These are phyloP conservation scores for Priocnemis perturbator DNA, from an alignment of 2,888 invertebrate species.

Conservation along the genomic window DNA sequence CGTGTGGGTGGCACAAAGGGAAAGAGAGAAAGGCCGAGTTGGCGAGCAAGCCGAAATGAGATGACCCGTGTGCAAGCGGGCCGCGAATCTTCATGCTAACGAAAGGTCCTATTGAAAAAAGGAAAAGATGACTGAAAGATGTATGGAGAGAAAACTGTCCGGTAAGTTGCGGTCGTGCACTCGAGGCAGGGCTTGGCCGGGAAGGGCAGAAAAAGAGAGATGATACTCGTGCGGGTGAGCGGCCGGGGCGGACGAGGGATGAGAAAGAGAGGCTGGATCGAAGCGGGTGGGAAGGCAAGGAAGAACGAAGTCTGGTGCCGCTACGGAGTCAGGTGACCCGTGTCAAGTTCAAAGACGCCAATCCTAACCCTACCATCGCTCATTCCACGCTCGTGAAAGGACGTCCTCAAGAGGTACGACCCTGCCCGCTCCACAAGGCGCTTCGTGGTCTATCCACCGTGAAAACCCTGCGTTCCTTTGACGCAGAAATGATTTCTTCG, in stretches of 20 bases:
- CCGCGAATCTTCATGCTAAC: too few relatives aligned
- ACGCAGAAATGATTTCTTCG: conserved; percentile 63
- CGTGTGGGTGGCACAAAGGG: too few relatives aligned
- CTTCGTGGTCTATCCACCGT: conserved; percentile 62
- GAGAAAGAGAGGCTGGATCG: conserved; percentile 11
- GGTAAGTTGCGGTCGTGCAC: conserved; percentile 6
- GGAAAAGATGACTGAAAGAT: too few relatives aligned
- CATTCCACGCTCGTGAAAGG: conserved; percentile 54
- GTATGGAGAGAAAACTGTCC: conserved; percentile 1
- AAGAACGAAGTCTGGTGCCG: conserved; percentile 39
- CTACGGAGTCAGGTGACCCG: conserved; percentile 69
- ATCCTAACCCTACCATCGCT: conserved; percentile 53
- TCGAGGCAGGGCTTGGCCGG: background rate
- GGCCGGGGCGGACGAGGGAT: background rate
- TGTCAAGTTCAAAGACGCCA: conserved; percentile 73
- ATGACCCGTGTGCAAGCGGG: too few relatives aligned
- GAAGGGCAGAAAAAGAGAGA: background rate
- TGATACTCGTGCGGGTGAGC: background rate
- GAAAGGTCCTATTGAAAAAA: too few relatives aligned
- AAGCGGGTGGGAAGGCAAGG: conserved; percentile 15
- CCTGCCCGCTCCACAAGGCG: conserved; percentile 40
- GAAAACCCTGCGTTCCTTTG: conserved; percentile 58
- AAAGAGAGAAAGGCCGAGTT: too few relatives aligned
- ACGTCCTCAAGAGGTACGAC: conserved; percentile 44
- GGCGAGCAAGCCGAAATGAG: too few relatives aligned